Base-by-base conservation (phyloP, 2,113 vertebrate species). In the Oplegnathus fasciatus region DNA sequence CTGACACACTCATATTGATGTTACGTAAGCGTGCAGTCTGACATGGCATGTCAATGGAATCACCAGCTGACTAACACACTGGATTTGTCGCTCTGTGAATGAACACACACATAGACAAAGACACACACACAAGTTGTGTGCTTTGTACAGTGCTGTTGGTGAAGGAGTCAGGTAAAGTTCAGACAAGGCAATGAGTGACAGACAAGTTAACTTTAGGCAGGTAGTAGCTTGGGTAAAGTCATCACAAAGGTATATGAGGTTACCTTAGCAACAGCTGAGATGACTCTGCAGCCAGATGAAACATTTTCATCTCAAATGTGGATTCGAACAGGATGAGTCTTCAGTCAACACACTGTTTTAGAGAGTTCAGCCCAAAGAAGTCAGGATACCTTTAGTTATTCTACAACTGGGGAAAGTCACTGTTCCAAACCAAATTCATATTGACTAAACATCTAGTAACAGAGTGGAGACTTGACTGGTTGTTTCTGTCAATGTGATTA, bases 11-110 rank as follows among this genome's bases (percentile, higher is more conserved):
- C 76, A 74, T 28, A 89, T 71, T 74, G 44, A 66, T 50, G 66
- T 93, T 92, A 92, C 69, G 83, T 93, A 93, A 93, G 82, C 1
- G 2, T 26, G 55, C 84, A 64, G 75, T 74, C 77, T 71, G 83
- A 86, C 68, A 83, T 80, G 76, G 70, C 24, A 15, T 91, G 89
- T 89, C 85, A 88, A 78, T 91, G 55, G 77, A 91, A 52, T 86
- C 82, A 84, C 79, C 80, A 80, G 87, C 87, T 71, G 85, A 90
- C 73, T 64, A 81, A 84, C 46, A 2, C 26, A 78, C 82, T 69
- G 88, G 65, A 91, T 90, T 86, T 90, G 80, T 87, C 13, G 9
- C 73, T 80, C 72, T 86, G 44, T 84, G 61, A 88, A 80, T 84
- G 54, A 78, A 73, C 54, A 70, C 32, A 72, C 28, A 20, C 26